Evolutionary conservation across 1,140 invertebrate species (phyloP).

Genomic region (Drosophila bocqueti): DNA sequence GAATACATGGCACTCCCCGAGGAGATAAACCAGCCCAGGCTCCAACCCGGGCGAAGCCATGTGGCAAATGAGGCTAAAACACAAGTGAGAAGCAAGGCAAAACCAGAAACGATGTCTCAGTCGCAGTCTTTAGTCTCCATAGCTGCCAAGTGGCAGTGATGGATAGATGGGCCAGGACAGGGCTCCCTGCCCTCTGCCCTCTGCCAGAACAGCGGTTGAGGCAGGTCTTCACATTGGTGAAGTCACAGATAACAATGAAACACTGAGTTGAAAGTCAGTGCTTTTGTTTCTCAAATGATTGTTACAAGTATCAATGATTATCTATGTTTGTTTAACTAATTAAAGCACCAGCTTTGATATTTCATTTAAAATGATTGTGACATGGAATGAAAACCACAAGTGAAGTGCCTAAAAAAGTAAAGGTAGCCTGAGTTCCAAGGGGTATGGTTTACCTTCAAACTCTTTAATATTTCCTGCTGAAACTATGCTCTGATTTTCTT

Average conservation of each 20-base stretch:
- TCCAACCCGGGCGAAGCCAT: slow-evolving; percentile 47
- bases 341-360: background rate
- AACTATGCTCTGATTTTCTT: background rate
- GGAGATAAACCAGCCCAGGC: background rate
- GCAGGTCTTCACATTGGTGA: background rate
- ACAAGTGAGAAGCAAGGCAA: slow-evolving; percentile 57
- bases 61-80: slow-evolving; percentile 73
- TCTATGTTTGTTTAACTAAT: background rate
- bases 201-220: background rate
- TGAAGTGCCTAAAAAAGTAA: background rate
- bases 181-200: no score
- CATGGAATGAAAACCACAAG: background rate
- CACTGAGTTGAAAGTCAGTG: no score
- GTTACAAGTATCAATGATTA: no score
- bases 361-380: background rate
- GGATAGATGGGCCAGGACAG: slow-evolving; percentile 34
- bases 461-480: background rate
- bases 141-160: slow-evolving; percentile 56
- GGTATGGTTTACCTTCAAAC: background rate
- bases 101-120: slow-evolving; percentile 18
- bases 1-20: slow-evolving; percentile 34
- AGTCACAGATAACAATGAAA: background rate
- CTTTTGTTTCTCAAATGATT: background rate
- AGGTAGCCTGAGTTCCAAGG: background rate
- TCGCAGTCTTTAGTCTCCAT: slow-evolving; percentile 7